These are phyloP conservation scores for Thamnophis elegans DNA, from an alignment of 2,797 vertebrate species.

Conservation along the genomic window DNA sequence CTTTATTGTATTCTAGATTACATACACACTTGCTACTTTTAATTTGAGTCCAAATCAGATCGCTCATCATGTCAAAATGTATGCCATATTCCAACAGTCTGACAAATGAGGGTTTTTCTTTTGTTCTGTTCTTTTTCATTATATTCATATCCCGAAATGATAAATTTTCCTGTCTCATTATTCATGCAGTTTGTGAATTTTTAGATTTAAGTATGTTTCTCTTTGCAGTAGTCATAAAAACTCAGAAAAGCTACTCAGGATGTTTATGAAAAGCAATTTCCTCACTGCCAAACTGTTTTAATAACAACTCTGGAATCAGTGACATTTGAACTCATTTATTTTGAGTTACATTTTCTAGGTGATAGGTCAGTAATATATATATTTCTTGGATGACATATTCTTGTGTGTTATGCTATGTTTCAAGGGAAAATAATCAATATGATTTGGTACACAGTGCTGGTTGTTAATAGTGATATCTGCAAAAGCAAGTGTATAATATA, in stretches of 20 bases:
- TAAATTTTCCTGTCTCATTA: constrained; percentile 58
- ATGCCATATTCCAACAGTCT: background rate
- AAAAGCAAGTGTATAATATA: background rate
- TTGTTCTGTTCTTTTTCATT: background rate
- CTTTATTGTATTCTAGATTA: background rate
- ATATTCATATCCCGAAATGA: constrained; percentile 43
- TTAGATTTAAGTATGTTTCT: constrained; percentile 54
- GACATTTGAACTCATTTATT: constrained; percentile 64
- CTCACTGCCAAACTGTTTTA: constrained; percentile 64
- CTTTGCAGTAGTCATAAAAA: constrained; percentile 45
- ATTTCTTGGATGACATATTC: constrained; percentile 42
- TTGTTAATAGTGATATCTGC: background rate
- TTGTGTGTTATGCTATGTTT: constrained; percentile 23
- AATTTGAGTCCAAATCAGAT: background rate
- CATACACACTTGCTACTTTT: background rate
- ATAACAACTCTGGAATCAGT: constrained; percentile 45
- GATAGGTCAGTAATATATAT: constrained; percentile 60
- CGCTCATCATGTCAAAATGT: background rate
- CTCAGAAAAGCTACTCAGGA: constrained; percentile 25
- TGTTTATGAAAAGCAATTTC: constrained; percentile 71
- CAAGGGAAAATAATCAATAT: background rate
- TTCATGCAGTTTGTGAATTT: constrained; percentile 45
- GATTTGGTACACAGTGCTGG: background rate
- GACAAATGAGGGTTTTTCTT: background rate
- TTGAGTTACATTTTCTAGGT: constrained; percentile 56